Conservation (phyloP, 2,888 invertebrate genomes). For the Epinotia bilunana region DNA sequence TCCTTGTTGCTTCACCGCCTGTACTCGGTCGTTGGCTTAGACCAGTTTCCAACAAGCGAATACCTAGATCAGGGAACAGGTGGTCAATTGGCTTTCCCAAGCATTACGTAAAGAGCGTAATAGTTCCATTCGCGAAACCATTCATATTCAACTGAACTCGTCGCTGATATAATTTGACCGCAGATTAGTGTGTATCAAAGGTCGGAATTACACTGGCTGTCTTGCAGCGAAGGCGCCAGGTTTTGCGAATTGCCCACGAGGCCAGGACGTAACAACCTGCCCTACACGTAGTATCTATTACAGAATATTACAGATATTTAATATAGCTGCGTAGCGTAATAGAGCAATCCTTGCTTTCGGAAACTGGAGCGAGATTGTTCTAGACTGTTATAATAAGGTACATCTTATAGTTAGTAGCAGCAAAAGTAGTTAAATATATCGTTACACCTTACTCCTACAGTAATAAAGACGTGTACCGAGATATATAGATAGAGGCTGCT, state of each 20-base stretch:
- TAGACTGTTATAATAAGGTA: not conserved
- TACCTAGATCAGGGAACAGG: constrained; percentile 13
- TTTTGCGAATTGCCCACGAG: not conserved
- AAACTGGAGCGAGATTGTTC: not conserved
- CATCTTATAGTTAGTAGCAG: too few relatives aligned
- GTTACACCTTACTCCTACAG: too few relatives aligned
- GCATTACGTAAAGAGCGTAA: constrained; percentile 29
- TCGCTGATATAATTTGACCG: not conserved
- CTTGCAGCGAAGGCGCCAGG: not conserved
- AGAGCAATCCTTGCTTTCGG: not conserved
- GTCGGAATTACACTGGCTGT: not conserved
- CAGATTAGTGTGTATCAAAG: not conserved
- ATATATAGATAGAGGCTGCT: too few relatives aligned
- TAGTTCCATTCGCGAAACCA: not conserved
- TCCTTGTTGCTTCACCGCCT: constrained; percentile 7
- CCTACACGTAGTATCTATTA: constrained; percentile 18
- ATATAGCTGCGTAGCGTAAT: constrained; percentile 12
- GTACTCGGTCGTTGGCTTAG: constrained; percentile 6
- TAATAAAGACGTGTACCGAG: too few relatives aligned
- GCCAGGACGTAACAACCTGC: constrained; percentile 26
- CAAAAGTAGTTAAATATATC: too few relatives aligned
- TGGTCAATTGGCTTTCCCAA: constrained; percentile 6
- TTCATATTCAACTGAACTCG: not conserved
- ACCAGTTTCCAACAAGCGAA: constrained; percentile 23
- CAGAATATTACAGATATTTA: constrained; percentile 7